A percentile compares a stretch with the other conserved stretches of the same genome.
Conservation (phyloP, 2,113 vertebrate species). For the Carlito syrichta region DNA sequence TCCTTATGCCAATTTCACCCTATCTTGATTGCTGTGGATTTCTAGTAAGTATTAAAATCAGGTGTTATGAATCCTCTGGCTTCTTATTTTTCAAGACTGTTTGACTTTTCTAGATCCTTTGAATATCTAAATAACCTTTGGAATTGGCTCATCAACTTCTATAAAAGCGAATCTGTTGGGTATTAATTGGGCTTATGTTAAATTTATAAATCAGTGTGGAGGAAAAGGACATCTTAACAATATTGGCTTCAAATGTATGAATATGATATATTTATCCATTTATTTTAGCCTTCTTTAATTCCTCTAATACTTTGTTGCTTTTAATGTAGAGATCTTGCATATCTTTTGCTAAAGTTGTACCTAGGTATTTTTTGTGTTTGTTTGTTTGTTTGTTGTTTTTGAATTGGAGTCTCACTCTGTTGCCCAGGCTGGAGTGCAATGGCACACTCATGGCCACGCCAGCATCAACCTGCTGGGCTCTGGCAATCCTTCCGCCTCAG, state of each 20-base stretch:
- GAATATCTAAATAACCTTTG: neutral
- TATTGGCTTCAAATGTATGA: neutral
- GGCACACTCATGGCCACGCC: no score
- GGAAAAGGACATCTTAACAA: neutral
- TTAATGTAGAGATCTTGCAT: neutral
- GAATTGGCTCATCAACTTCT: neutral
- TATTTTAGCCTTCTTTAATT: neutral
- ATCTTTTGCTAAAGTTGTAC: neutral
- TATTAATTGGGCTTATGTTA: neutral
- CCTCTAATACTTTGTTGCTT: neutral
- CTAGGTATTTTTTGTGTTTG: neutral
- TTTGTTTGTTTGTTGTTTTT: no score
- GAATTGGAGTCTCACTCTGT: no score
- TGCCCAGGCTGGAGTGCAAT: no score
- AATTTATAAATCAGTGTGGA: neutral
- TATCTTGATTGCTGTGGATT: neutral
- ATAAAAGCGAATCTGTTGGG: neutral
- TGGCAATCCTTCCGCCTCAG: no score
- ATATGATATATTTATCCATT: neutral
- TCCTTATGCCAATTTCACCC: neutral
- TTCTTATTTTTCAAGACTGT: neutral
- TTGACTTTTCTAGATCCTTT: neutral
- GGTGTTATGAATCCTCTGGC: neutral
- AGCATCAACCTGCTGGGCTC: no score
- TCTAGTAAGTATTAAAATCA: neutral